Base-by-base conservation (phyloP, 2,113 vertebrate genomes). In the Cyanoderma ruficeps region DNA sequence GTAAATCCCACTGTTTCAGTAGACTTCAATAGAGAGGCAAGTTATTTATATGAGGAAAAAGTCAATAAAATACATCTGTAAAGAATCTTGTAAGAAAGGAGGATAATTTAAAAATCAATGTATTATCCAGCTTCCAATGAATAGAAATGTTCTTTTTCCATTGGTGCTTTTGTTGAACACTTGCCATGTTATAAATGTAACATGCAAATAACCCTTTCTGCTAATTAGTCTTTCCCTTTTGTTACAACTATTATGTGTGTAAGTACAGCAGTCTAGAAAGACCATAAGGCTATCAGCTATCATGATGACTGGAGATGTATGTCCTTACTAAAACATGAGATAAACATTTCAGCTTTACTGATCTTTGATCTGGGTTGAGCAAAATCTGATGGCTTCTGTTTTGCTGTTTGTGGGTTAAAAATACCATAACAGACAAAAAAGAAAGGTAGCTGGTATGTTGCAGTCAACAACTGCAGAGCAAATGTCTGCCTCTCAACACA, bases 41-140 rank as follows among this genome's bases (percentile, higher is more conserved):
- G 17, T 93, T 90, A 90, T 90, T 90, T 94, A 76, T 85, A 64
- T 50, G 33, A 55, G 37, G 39, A 67, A 83, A 94, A 91, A 81
- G 79, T 90, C 63, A 83, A 65, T 96, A 90, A 63, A 70, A 83
- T 67, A 53, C 15, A 63, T 30, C 15, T 83, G 35, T 88, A 90
- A 88, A 90, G 10, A 18, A 47, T 57, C 35, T 81, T 78, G 30
- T 63, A 89, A 92, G 68, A 93, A 95, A 67, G 30, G 63, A 86
- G 9, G 17, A 7, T 70, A 92, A 86, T 80, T 92, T 81, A 59
- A 86, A 94, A 94, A 86, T 93, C 85, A 80, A 90, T 90, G 4
- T 50, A 55, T 83, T 92, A 42, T 59, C 59, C 76, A 63, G 42
- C 46, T 89, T 80, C 33, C 39, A 77, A 20, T 74, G 64, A 86